Evolutionary conservation across 1,140 invertebrate species (phyloP), one percentile per base, ranked within the genome.

Genomic region (Ptiloglossa arizonensis): DNA sequence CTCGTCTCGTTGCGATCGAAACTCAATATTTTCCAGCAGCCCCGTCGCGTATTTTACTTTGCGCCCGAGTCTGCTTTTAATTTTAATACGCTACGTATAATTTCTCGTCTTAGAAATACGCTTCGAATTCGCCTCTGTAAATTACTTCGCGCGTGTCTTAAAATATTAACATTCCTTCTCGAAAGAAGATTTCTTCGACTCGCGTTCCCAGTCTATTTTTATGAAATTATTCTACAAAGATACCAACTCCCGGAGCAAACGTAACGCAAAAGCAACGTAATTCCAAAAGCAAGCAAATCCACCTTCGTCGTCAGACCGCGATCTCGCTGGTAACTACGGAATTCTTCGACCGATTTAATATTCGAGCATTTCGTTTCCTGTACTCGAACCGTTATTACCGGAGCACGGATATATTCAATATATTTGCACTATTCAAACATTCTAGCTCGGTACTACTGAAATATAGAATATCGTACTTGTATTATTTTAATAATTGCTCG

Each of bases 301-400:
- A 71, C 50, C 41, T 52, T 52, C 22, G 50, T 50, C 46, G 46
- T n/a, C 46, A 50, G 46, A 19, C 46, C 17, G 46, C 46, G n/a
- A 52, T 22, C 3, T 22, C 50, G 9, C 19, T 1, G 5, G n/a
- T 9, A 52, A 52, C n/a, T 24, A 13, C 13, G 41, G 11, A 41
- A 41, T 11, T 41, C 8, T 41, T 41, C 41, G 11, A 11, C 41
- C 41, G 13, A 52, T 52, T 52, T n/a, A n/a, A 22, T 22, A n/a
- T 22, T 52, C n/a, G 8, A n/a, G 9, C 19, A 22, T 6, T 9
- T 60, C 22, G 22, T 22, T 24, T 11, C n/a, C 4, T 1, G 19
- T 1, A 13, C 32, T 6, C 2, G 3, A 35, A 35, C 9, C n/a
- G 9, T 35, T 35, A 35, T 35, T 35, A 35, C 35, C 9, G 5